phyloP scores from a whole-genome alignment of 1,140 invertebrate species.

The Chironomus tepperi region DNA sequence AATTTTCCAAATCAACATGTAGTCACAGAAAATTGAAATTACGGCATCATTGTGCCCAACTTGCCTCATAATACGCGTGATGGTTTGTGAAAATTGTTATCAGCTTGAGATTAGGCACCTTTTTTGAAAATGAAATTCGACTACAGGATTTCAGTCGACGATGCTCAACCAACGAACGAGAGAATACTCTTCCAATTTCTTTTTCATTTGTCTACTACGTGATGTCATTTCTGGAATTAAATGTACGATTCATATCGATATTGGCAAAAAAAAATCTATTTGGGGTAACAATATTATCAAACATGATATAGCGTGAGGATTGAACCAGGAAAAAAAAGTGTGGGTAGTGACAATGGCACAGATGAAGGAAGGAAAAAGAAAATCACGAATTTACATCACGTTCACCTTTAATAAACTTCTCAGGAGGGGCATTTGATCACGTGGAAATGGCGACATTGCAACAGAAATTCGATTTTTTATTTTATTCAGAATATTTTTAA shows the following conservation, averaged over 20 bases:
- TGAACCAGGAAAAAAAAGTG: no score
- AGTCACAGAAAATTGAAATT: neutral
- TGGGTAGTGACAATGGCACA: no score
- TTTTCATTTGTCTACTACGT: neutral
- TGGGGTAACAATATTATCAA: neutral
- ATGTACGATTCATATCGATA: neutral
- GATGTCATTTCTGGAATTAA: neutral
- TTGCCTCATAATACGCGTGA: neutral
- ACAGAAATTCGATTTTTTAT: neutral
- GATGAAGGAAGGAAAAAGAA: neutral
- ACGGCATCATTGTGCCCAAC: neutral
- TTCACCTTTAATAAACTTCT: constrained; percentile 9
- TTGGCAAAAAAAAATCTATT: neutral
- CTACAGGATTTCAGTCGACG: no score
- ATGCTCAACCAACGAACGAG: no score
- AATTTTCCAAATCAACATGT: constrained; percentile 8
- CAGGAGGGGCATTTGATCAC: neutral
- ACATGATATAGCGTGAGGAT: neutral
- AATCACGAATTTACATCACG: neutral
- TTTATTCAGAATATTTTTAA: neutral
- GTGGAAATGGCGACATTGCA: neutral
- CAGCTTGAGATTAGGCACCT: no score
- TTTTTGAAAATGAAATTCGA: no score
- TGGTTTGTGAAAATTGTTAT: neutral
- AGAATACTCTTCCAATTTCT: no score